Conservation (phyloP, 2,113 vertebrate species). For the Lophotis ruficrista region DNA sequence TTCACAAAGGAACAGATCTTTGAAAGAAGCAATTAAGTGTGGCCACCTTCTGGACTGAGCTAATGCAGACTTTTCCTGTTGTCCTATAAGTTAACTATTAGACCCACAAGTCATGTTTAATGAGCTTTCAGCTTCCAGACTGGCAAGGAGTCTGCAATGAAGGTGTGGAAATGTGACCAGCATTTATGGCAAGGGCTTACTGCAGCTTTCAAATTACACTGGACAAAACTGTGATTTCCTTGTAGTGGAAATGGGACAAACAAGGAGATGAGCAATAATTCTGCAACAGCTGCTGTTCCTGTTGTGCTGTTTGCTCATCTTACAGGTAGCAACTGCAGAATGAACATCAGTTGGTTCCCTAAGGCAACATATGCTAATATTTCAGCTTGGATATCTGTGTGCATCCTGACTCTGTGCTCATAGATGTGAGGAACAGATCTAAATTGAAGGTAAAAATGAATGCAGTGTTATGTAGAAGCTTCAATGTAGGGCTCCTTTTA, state of each 20-base stretch:
- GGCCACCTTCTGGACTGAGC: background rate
- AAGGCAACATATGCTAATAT: background rate
- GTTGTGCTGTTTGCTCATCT: background rate
- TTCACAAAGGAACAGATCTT: background rate
- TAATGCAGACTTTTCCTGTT: background rate
- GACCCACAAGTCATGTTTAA: background rate
- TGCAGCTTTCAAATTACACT: background rate
- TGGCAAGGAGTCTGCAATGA: background rate
- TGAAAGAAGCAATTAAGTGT: conserved; percentile 27
- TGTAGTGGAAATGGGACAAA: background rate
- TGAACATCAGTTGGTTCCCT: background rate
- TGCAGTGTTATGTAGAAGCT: background rate
- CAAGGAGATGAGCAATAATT: background rate
- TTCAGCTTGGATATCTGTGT: background rate
- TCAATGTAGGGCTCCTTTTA: background rate
- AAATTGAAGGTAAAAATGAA: background rate
- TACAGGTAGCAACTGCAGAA: background rate
- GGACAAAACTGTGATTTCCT: conserved; percentile 5
- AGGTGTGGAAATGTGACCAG: background rate
- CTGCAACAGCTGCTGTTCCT: background rate
- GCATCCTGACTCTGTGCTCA: background rate
- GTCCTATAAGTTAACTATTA: background rate
- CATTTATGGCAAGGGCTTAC: background rate
- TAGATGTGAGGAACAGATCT: background rate
- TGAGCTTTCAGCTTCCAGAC: background rate